Percentiles rank a stretch among this genome's conserved stretches.
These are phyloP conservation scores for Scarus forsteni DNA, from an alignment of 2,797 vertebrate species.

Conservation along the genomic window DNA sequence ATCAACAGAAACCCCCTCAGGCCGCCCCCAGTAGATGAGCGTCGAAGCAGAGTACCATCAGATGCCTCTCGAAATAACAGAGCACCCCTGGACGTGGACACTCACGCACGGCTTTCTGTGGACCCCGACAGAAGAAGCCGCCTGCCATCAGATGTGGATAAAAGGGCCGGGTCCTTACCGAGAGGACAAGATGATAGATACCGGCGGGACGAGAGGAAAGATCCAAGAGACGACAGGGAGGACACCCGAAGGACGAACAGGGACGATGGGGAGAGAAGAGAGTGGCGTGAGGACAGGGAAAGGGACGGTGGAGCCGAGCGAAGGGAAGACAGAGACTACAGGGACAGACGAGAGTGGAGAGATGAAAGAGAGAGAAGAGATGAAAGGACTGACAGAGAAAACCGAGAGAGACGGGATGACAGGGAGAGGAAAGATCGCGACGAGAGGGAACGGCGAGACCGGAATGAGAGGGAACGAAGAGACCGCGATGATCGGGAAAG, in stretches of 20 bases:
- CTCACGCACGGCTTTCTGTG: conserved; percentile 68
- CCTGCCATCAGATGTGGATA: conserved; percentile 74
- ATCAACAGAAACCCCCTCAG: conserved; percentile 56
- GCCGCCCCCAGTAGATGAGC: conserved; percentile 71
- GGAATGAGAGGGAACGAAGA: conserved; percentile 13
- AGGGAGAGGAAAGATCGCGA: conserved; percentile 12
- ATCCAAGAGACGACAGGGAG: conserved; percentile 61
- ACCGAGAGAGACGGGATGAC: conserved; percentile 42
- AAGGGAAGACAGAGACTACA: conserved; percentile 54
- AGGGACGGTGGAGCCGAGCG: conserved; percentile 48
- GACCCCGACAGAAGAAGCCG: conserved; percentile 70
- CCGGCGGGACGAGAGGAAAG: conserved; percentile 72
- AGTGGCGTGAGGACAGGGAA: conserved; percentile 57
- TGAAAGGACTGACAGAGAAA: conserved; percentile 55
- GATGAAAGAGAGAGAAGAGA: conserved; percentile 58
- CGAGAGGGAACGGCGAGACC: conserved; percentile 29
- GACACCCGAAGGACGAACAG: conserved; percentile 58
- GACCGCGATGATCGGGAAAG: conserved; percentile 33
- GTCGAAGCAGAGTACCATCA: conserved; percentile 61
- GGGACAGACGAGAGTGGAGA: conserved; percentile 54
- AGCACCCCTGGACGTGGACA: conserved; percentile 85
- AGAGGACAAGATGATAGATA: conserved; percentile 74
- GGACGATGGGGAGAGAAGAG: conserved; percentile 62
- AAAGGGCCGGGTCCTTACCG: conserved; percentile 56
- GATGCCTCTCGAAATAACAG: conserved; percentile 83